These are phyloP conservation scores for Pentalonia nigronervosa DNA, from an alignment of 1,140 invertebrate species.

Conservation along the genomic window DNA sequence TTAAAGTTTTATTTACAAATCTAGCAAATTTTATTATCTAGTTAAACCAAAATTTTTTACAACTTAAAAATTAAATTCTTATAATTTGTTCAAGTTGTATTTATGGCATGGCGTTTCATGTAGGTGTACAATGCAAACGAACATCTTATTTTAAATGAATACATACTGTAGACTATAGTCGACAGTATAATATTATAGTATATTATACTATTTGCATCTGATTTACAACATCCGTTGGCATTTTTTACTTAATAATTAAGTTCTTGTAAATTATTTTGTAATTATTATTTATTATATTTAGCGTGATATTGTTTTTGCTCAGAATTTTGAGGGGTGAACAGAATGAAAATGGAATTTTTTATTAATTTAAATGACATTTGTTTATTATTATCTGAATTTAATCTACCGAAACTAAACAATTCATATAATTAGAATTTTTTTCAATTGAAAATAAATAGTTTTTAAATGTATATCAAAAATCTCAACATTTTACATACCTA, in stretches of 20 bases:
- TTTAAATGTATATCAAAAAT: not conserved
- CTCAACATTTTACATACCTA: not conserved
- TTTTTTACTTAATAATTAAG: conserved; percentile 37
- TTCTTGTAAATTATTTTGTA: conserved; percentile 39
- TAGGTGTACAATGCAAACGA: not conserved
- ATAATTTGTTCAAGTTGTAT: not conserved
- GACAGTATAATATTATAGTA: not conserved
- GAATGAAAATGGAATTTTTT: conserved; percentile 46
- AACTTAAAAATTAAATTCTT: not conserved
- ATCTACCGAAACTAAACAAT: not conserved
- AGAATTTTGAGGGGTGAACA: conserved; percentile 34
- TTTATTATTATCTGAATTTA: not conserved
- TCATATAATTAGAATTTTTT: not conserved
- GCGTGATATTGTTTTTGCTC: conserved; percentile 13
- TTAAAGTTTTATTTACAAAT: not conserved
- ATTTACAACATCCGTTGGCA: conserved; percentile 16
- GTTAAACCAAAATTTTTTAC: conserved; percentile 30
- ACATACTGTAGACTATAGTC: not conserved
- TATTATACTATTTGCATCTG: not conserved
- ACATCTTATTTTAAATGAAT: not conserved
- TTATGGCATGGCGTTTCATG: not conserved
- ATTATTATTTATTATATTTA: conserved; percentile 11
- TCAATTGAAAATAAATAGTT: not conserved
- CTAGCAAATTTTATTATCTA: conserved; percentile 3
- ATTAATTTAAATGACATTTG: not conserved